These are phyloP conservation scores for Rhaphigaster nebulosa DNA, from an alignment of 2,888 invertebrate genomes.

Conservation along the genomic window DNA sequence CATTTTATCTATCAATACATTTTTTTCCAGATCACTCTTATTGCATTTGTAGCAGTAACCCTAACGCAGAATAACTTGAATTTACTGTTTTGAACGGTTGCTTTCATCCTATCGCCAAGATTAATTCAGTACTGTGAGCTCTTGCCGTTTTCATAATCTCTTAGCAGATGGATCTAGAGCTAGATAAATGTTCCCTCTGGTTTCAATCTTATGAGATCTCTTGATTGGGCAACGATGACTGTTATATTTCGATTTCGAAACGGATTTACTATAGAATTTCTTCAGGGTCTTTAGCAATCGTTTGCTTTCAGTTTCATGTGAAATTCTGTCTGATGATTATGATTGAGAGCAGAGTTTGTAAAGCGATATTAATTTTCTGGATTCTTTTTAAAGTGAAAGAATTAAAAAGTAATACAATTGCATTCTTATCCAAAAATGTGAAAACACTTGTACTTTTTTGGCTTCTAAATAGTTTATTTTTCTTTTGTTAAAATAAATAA, in stretches of 20 bases:
- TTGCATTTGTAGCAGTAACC: too few relatives aligned
- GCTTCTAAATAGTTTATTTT: too few relatives aligned
- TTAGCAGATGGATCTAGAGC: conserved; percentile 3
- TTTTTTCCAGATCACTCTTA: too few relatives aligned
- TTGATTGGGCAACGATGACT: conserved; percentile 1
- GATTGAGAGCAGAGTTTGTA: not conserved
- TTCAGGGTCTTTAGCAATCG: not conserved
- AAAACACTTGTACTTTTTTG: too few relatives aligned
- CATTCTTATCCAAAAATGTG: too few relatives aligned
- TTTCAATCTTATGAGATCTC: not conserved
- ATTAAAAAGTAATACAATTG: too few relatives aligned
- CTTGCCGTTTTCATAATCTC: conserved; percentile 30
- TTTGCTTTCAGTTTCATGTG: not conserved
- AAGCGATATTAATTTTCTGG: not conserved
- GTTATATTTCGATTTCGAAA: not conserved
- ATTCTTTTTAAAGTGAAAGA: too few relatives aligned
- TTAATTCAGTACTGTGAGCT: conserved; percentile 7
- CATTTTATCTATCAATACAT: too few relatives aligned
- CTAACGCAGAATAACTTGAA: not conserved
- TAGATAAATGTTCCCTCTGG: conserved; percentile 2
- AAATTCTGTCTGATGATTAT: not conserved
- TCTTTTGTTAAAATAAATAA: too few relatives aligned
- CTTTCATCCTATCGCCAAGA: not conserved
- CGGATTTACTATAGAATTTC: not conserved
- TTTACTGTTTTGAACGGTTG: not conserved